These are phyloP conservation scores for Heloderma charlesbogerti DNA, from an alignment of 2,113 vertebrate genomes.

Conservation along the genomic window DNA sequence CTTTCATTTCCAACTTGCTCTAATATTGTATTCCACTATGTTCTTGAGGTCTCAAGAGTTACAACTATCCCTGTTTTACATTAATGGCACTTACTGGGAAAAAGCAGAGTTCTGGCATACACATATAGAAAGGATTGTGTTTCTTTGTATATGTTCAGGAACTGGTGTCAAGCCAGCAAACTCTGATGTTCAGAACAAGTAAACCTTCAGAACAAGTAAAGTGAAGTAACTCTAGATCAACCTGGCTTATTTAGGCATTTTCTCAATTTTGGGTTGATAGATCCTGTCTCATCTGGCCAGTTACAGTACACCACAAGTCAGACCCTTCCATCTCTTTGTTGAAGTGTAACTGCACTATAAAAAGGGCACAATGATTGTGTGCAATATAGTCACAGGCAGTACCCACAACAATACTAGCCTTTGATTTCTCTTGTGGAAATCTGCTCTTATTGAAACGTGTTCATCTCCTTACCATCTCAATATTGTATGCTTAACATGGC, in stretches of 20 bases:
- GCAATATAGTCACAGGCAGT: slow-evolving; percentile 20
- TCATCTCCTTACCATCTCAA: slow-evolving; percentile 44
- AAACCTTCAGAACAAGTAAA: slow-evolving; percentile 1
- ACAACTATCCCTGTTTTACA: slow-evolving; percentile 59
- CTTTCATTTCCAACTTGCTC: slow-evolving; percentile 14
- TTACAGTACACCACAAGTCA: fast-evolving
- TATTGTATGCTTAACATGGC: slow-evolving; percentile 11
- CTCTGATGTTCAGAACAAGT: slow-evolving; percentile 22
- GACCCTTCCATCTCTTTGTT: background rate
- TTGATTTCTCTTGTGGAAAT: background rate
- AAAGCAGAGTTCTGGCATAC: slow-evolving; percentile 65
- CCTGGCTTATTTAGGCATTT: background rate
- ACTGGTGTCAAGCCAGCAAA: slow-evolving; percentile 21
- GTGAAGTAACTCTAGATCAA: background rate
- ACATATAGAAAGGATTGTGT: slow-evolving; percentile 13
- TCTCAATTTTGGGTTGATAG: slow-evolving; percentile 10
- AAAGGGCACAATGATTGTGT: background rate
- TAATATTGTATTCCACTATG: background rate
- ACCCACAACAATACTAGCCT: background rate
- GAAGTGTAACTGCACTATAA: slow-evolving; percentile 18
- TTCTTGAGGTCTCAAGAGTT: slow-evolving; percentile 42
- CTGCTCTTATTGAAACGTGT: slow-evolving; percentile 27
- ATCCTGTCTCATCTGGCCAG: background rate
- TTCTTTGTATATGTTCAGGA: slow-evolving; percentile 64
- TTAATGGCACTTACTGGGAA: slow-evolving; percentile 80